Evolutionary conservation across 2,888 invertebrate genomes (phyloP).

Genomic region (Chrysina gloriosa): DNA sequence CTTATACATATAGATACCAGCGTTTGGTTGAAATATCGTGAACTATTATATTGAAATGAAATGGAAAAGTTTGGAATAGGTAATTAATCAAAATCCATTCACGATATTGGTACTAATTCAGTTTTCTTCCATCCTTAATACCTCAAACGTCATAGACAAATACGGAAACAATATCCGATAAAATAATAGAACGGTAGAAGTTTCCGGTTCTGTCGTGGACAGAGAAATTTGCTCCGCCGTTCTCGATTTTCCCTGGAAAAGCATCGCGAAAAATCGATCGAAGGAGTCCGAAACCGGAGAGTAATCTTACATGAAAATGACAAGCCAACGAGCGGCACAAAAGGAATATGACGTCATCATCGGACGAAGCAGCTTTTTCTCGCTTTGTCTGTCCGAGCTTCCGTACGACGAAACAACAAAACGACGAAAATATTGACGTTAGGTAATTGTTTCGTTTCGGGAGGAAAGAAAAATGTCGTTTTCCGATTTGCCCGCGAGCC

Average conservation of each 20-base stretch:
- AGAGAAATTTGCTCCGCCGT: too few species aligned
- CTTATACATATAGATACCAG: too few species aligned
- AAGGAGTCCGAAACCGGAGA: background rate
- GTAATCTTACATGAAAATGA: too few species aligned
- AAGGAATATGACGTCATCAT: background rate
- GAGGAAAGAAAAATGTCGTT: background rate
- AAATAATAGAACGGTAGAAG: background rate
- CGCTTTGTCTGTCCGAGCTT: too few species aligned
- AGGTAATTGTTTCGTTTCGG: background rate
- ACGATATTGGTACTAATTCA: too few species aligned
- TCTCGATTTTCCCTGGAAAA: background rate
- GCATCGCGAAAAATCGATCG: too few species aligned
- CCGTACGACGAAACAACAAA: background rate
- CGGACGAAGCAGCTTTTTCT: too few species aligned
- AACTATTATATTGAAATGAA: too few species aligned
- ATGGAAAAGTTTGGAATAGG: too few species aligned
- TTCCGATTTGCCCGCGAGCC: background rate
- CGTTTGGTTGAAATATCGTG: too few species aligned
- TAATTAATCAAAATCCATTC: too few species aligned
- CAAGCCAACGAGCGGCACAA: background rate
- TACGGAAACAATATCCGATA: background rate
- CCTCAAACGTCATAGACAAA: background rate
- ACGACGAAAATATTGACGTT: conserved; percentile 2
- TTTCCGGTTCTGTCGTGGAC: background rate
- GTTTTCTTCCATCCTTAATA: background rate